phyloP scores from a whole-genome alignment of 2,113 vertebrate genomes.

The Chelonoidis abingdonii region DNA sequence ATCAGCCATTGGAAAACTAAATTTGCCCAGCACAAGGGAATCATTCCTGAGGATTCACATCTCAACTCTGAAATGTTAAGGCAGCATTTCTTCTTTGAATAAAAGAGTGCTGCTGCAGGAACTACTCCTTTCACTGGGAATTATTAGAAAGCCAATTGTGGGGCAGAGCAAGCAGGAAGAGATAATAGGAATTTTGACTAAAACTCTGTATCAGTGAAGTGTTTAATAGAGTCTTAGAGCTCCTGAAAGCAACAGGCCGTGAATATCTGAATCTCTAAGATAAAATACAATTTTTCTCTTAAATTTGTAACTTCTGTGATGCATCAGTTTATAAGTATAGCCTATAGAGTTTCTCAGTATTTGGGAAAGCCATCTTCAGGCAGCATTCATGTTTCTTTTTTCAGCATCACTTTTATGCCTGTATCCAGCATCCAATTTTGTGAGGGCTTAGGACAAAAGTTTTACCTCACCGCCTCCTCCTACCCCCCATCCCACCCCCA shows the following conservation, averaged over 20 bases:
- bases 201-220: not conserved
- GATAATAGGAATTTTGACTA: not conserved
- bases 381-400: not conserved
- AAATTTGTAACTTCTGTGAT: not conserved
- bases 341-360: no score
- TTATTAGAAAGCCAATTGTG: not conserved
- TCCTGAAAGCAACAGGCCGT: not conserved
- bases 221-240: not conserved
- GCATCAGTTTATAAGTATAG: not conserved
- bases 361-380: no score
- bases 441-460: no score
- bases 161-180: not conserved
- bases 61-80: not conserved
- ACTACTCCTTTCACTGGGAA: not conserved
- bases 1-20: not conserved
- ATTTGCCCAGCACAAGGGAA: not conserved
- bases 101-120: not conserved
- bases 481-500: no score
- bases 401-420: not conserved
- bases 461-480: no score
- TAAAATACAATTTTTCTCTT: not conserved
- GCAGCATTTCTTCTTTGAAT: not conserved
- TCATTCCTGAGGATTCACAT: not conserved
- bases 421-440: no score
- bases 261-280: not conserved